Evolutionary conservation across 2,888 invertebrate species (phyloP).

Genomic region (Stegana nigrithorax): DNA sequence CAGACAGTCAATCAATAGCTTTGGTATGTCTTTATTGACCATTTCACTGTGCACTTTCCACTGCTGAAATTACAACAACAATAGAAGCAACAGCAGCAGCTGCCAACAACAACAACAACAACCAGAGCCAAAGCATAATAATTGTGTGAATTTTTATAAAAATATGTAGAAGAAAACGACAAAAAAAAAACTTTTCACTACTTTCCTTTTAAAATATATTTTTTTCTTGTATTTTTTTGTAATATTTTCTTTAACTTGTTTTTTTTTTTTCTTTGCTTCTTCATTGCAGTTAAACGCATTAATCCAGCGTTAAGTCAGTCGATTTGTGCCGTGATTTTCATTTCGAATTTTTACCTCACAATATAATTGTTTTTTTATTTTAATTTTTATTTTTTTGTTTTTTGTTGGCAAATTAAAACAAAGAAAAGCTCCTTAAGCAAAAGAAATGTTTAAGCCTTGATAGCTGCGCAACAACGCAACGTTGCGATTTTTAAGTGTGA

Average conservation of each 20-base stretch:
- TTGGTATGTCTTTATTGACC: constrained; percentile 45
- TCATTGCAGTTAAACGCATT: neutral
- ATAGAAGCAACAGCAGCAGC: neutral
- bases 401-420: no score
- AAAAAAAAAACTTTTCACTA: constrained; percentile 13
- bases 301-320: no score
- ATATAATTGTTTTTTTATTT: no score
- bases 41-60: constrained; percentile 30
- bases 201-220: constrained; percentile 16
- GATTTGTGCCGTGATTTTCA: neutral
- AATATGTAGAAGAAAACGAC: neutral
- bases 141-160: constrained; percentile 12
- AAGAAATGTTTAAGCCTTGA: no score
- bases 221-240: neutral
- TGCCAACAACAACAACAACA: neutral
- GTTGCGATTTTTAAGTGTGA: no score
- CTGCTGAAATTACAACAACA: neutral
- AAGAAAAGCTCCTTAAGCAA: no score
- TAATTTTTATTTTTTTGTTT: no score
- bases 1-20: constrained; percentile 15
- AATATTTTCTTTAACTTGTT: no score
- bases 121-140: constrained; percentile 1
- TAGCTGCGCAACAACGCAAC: no score
- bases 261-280: neutral
- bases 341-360: no score